Base-by-base conservation (phyloP, 1,140 invertebrate genomes). In the Panulirus ornatus region DNA sequence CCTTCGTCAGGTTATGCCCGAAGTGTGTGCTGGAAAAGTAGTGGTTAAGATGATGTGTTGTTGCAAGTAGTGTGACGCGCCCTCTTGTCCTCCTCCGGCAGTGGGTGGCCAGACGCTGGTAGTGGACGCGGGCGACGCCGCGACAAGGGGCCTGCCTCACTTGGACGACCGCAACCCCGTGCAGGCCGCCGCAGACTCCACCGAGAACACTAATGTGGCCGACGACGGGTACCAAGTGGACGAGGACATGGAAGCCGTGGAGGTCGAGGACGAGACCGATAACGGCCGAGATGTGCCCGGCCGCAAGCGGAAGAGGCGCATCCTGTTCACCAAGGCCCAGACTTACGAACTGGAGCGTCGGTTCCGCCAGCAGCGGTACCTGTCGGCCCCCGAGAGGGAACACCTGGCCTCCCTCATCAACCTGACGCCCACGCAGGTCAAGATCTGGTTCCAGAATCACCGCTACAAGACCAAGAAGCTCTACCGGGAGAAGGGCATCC, bases 381-480 rank as follows among this genome's bases (percentile, higher is more conserved):
- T 99, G 19, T 99, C 97, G 27, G 98, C 98, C 0, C 98, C 98
- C 0, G 99, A 99, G 94, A 94, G 99, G 34, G 99, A 99, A 94
- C 98, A 99, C 93, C 94, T 99, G 81, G 98, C 98, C 1, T 97
- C 96, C 75, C 96, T 98, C 71, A 98, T 99, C 42, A 95, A 97
- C 30, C 94, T 99, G 40, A 99, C 88, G 71, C 88, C 88, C 38
- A 90, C 78, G 8, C 88, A 93, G 93, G 95, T 95, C 44, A 96
- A 96, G 93, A 98, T 98, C 58, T 98, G 97, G 97, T 99, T 99
- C 94, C 98, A 99, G 94, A 99, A 99, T 94, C 95, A 98, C 47
- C 95, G 98, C 1, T 99, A 99, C 95, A 99, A 99, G 93, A 99
- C 98, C 75, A 99, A 99, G 92, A 92, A 92, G 44, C 73, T 91